Evolutionary conservation across 2,113 vertebrate genomes (phyloP).

Genomic region (Macheiramphus alcinus): DNA sequence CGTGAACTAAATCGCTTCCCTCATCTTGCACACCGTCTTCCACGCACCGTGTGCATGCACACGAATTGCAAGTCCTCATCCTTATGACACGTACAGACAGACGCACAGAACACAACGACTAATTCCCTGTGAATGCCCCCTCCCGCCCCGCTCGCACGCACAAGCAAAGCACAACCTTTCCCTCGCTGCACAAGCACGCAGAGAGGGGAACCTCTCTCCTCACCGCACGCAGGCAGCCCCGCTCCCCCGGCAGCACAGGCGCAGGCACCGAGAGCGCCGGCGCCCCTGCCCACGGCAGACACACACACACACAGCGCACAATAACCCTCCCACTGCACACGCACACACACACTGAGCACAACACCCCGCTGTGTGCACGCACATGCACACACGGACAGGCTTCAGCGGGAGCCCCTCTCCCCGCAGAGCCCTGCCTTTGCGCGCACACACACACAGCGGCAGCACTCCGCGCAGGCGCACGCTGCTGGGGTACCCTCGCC

Average conservation of each 20-base stretch:
- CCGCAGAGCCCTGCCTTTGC: not conserved
- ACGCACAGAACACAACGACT: not conserved
- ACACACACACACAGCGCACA: not conserved
- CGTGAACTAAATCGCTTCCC: rapidly evolving
- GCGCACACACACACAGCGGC: not conserved
- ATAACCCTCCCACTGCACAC: not conserved
- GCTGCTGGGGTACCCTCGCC: not conserved
- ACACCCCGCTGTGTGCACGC: not conserved
- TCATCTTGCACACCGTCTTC: not conserved
- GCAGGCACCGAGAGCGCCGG: not conserved
- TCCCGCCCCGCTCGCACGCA: not conserved
- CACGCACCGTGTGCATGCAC: not conserved
- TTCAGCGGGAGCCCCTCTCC: not conserved
- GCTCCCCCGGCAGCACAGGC: not conserved
- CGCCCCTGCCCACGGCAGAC: not conserved
- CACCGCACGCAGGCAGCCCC: not conserved
- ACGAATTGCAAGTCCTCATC: not conserved
- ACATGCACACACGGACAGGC: not conserved
- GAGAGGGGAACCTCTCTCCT: not conserved
- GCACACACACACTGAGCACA: not conserved
- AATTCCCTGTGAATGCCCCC: too few relatives aligned
- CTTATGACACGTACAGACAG: rapidly evolving
- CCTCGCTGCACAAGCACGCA: not conserved
- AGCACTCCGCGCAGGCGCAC: not conserved
- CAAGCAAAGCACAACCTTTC: not conserved